phyloP scores from a whole-genome alignment of 2,888 invertebrate genomes.

The Philereme vetulata region DNA sequence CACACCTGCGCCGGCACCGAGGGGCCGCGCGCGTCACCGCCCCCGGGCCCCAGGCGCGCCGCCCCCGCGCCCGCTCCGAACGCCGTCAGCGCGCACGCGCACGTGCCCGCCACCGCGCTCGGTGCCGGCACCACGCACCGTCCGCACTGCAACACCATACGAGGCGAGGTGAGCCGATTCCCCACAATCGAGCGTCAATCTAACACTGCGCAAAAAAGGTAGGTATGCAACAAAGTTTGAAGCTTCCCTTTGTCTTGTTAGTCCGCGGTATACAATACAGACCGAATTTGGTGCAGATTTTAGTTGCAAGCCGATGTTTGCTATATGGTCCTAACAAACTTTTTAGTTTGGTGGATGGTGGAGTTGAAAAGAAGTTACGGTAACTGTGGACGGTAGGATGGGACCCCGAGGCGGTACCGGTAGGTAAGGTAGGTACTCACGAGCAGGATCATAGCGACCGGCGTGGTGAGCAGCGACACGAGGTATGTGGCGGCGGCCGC shows the following conservation, averaged over 20 bases:
- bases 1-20: slow-evolving; percentile 39
- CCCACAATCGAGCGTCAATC: neutral
- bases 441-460: slow-evolving; percentile 53
- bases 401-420: too few species aligned
- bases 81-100: slow-evolving; percentile 47
- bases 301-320: too few species aligned
- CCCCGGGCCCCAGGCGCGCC: slow-evolving; percentile 47
- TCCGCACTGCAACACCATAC: slow-evolving; percentile 55
- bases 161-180: neutral
- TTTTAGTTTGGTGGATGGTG: too few species aligned
- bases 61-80: slow-evolving; percentile 59
- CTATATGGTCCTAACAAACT: too few species aligned
- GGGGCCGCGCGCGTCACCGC: slow-evolving; percentile 20
- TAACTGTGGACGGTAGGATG: too few species aligned
- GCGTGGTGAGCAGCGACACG: slow-evolving; percentile 53
- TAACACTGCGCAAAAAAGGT: neutral
- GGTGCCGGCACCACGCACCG: slow-evolving; percentile 51
- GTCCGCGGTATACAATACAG: too few species aligned
- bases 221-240: too few species aligned
- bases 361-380: too few species aligned
- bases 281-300: too few species aligned
- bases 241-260: too few species aligned
- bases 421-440: slow-evolving; percentile 41
- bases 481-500: slow-evolving; percentile 48
- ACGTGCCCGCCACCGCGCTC: slow-evolving; percentile 43